phyloP scores from a whole-genome alignment of 1,140 invertebrate species.

The Papilio xuthus region DNA sequence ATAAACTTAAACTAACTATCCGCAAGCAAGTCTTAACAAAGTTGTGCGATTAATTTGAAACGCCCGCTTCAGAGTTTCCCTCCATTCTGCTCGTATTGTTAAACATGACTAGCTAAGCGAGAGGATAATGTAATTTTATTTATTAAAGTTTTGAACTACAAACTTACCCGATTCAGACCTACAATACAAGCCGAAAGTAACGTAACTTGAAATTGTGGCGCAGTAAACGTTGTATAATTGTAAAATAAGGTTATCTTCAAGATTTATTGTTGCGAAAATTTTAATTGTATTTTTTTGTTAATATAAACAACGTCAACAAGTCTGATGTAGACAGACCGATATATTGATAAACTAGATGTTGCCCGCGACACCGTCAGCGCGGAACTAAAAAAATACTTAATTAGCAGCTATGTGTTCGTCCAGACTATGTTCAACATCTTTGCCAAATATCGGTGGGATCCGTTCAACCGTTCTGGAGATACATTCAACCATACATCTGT shows the following conservation, averaged over 20 bases:
- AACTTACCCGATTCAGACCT: constrained; percentile 25
- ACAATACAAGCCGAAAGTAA: constrained; percentile 27
- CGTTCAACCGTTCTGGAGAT: too few species aligned
- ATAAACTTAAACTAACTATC: constrained; percentile 39
- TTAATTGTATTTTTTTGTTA: too few species aligned
- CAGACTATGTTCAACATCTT: too few species aligned
- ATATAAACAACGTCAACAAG: too few species aligned
- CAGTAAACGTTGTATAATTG: constrained; percentile 31
- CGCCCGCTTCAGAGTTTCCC: constrained; percentile 36
- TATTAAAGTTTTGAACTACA: constrained; percentile 38
- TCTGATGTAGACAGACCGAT: too few species aligned
- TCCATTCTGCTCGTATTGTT: constrained; percentile 34
- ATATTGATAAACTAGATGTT: too few species aligned
- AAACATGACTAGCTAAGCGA: constrained; percentile 37
- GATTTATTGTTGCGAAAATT: neutral
- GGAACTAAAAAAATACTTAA: too few species aligned
- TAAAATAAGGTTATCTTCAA: constrained; percentile 23
- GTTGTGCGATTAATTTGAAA: constrained; percentile 38
- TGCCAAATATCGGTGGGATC: too few species aligned
- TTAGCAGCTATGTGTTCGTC: too few species aligned
- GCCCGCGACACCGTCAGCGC: too few species aligned
- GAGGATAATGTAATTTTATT: constrained; percentile 39
- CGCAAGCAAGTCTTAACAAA: constrained; percentile 39
- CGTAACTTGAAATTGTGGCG: constrained; percentile 33
- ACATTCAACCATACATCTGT: too few species aligned